Percentiles rank a stretch among this genome's conserved stretches.
Evolutionary conservation across 2,113 vertebrate species (phyloP).

Genomic region (Chrysochloris asiatica): DNA sequence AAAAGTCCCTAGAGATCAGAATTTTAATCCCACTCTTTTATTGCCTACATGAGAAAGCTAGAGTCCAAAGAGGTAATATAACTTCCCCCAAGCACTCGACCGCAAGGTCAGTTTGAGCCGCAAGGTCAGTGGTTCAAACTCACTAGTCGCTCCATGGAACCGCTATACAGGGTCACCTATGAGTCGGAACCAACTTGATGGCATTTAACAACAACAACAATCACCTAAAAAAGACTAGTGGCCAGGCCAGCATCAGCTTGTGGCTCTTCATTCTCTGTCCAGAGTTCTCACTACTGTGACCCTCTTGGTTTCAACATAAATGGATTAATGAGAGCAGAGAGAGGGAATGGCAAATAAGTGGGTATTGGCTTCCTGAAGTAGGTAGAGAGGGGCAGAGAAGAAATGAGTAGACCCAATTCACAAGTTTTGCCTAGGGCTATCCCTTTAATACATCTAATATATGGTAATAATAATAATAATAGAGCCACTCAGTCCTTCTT

Average conservation of each 20-base stretch:
- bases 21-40: neutral
- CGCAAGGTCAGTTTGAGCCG: no score
- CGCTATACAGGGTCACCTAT: no score
- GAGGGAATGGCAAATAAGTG: neutral
- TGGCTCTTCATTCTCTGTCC: neutral
- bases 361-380: conserved; percentile 59
- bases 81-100: neutral
- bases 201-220: no score
- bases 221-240: neutral
- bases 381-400: conserved; percentile 47
- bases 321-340: conserved; percentile 50
- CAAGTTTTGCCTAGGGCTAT: conserved; percentile 71
- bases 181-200: no score
- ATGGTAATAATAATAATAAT: conserved; percentile 66
- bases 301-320: conserved; percentile 16
- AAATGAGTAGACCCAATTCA: conserved; percentile 77
- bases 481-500: conserved; percentile 64
- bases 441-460: conserved; percentile 72
- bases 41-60: neutral
- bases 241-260: neutral
- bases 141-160: no score
- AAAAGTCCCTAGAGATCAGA: neutral
- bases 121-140: no score
- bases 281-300: neutral
- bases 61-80: neutral